A percentile compares a stretch with the other conserved stretches of the same genome.
These are phyloP conservation scores for Lycopodina hypogea DNA, from an alignment of 37 sponge, comb jelly and placozoan species.

Conservation along the genomic window DNA sequence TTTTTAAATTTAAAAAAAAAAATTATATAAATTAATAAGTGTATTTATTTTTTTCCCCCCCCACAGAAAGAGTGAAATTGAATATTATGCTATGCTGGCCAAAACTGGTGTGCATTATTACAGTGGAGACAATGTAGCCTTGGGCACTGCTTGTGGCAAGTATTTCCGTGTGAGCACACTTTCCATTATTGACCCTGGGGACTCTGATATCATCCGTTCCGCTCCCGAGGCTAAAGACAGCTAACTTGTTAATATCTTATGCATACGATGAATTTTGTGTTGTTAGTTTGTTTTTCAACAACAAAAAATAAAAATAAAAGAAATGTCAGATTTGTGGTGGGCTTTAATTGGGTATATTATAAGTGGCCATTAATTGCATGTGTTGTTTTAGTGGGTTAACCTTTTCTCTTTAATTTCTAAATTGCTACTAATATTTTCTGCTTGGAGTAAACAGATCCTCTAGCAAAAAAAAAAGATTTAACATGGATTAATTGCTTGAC, in stretches of 20 bases:
- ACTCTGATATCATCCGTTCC: conserved; percentile 97
- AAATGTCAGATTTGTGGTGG: no score
- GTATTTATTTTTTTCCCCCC: background rate
- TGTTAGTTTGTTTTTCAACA: background rate
- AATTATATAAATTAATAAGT: no score
- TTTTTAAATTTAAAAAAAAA: no score
- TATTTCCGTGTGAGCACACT: conserved; percentile 93
- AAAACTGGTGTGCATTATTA: conserved; percentile 99
- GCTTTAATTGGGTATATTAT: no score
- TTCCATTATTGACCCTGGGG: conserved; percentile 96
- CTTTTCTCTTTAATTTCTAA: no score
- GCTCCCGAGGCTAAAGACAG: conserved; percentile 64
- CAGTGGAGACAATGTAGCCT: conserved; percentile 93
- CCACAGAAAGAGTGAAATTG: conserved; percentile 93
- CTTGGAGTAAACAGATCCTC: no score
- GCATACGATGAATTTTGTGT: background rate
- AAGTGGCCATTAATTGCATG: no score
- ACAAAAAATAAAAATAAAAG: no score
- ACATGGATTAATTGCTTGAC: no score
- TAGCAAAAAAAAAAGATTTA: no score
- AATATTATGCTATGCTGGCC: conserved; percentile 99
- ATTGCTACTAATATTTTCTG: no score
- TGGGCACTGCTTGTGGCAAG: conserved; percentile 99
- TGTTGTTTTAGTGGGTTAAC: no score
- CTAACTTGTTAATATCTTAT: background rate